Conservation (phyloP, 2,888 invertebrate species). For the Gibbula magus region DNA sequence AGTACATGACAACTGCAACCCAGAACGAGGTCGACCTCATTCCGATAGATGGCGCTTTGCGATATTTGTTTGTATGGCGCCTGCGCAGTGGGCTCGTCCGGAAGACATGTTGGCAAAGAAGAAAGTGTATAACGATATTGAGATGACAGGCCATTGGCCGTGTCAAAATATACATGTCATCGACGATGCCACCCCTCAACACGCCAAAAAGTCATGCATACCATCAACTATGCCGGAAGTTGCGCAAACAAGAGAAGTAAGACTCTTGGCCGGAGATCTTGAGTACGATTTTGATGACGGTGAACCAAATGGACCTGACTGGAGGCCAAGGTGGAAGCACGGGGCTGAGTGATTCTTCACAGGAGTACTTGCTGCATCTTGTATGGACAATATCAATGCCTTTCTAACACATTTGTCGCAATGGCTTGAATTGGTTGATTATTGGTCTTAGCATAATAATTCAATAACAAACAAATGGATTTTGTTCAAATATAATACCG, state of each 20-base stretch:
- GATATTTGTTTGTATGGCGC: conserved; percentile 61
- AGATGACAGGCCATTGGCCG: conserved; percentile 60
- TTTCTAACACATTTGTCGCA: no score
- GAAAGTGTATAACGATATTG: conserved; percentile 46
- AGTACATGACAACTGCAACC: conserved; percentile 59
- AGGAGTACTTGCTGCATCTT: no score
- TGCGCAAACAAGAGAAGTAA: conserved; percentile 50
- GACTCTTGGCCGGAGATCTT: conserved; percentile 44
- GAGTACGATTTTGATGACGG: conserved; percentile 55
- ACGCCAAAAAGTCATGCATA: neutral
- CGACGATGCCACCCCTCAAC: neutral
- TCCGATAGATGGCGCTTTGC: conserved; percentile 56
- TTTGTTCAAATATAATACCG: no score
- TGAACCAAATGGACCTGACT: conserved; percentile 46
- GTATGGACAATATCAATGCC: no score
- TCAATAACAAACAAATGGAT: no score
- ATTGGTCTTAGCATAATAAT: no score
- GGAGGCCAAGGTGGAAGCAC: conserved; percentile 16
- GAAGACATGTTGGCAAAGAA: conserved; percentile 45
- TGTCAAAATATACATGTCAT: conserved; percentile 33
- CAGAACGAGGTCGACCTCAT: conserved; percentile 44
- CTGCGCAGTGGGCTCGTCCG: conserved; percentile 57
- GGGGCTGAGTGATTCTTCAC: no score
- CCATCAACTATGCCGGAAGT: conserved; percentile 39
- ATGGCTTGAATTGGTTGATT: no score